Base-by-base conservation (phyloP, 2,888 invertebrate species). In the Tridacna crocea region DNA sequence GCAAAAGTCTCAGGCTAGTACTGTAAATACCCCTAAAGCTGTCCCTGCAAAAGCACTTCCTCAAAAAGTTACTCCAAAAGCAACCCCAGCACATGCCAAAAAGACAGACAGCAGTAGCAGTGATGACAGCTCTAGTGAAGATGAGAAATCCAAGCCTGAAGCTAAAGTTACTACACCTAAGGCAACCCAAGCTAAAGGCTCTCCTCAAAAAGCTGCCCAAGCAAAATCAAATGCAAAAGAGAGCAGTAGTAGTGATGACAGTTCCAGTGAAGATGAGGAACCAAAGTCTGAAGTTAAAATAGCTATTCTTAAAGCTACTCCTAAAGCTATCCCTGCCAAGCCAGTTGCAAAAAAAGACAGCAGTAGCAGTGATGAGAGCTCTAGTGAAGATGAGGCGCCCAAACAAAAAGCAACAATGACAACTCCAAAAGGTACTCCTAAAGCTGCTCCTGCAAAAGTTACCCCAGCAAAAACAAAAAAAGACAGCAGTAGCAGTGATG, bases 351-450 rank as follows among this genome's bases (percentile, higher is more conserved):
- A 68, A 36, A 77, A 74, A 22, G 74, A 72, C 55, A 83, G 86
- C 36, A 87, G 88, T n/a, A 85, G 87, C 79, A 78, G 81, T 60
- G 88, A 87, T 63, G 82, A 86, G 15, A 84, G 82, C 63, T 82
- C 78, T 10, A 79, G 82, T 47, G 86, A 88, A 24, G 81, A 85
- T 65, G 84, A 80, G 72, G 48, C 75, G 3, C 60, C 68, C 15
- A 76, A 60, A 65, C 26, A 12, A 4, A 66, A 24, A 48, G 47
- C 26, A 36, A 72, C 47, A 48, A 6, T 11, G 4, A 24, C 22
- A 6, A 72, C 47, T 65, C 65, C 73, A 13, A 73, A 73, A 58
- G 60, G 3, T 15, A 61, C 73, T 27, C 73, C 80, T 36, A 83
- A 82, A 24, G 24, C 76, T 17, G 26, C 79, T 17, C 61, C 77